Evolutionary conservation across 2,797 vertebrate species (phyloP).

Genomic region (Siniperca undulata): DNA sequence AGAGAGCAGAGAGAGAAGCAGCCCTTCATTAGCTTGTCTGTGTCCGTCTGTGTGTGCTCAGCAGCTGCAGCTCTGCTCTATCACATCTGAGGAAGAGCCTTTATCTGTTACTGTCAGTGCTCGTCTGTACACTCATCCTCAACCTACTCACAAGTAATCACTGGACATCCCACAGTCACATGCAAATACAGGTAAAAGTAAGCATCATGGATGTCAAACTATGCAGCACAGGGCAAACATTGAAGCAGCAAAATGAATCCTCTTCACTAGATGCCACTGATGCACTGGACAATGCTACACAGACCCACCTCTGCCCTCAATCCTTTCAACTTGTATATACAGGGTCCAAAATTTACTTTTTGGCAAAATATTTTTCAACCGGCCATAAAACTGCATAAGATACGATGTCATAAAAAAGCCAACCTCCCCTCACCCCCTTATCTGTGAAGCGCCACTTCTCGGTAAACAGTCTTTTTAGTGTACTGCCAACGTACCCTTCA

Average conservation of each 20-base stretch:
- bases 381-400: too few relatives aligned
- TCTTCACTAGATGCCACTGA: not conserved
- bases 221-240: not conserved
- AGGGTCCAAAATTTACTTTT: too few relatives aligned
- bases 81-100: conserved; percentile 16
- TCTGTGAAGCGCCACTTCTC: too few relatives aligned
- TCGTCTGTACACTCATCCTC: conserved; percentile 18
- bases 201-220: not conserved
- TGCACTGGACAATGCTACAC: too few relatives aligned
- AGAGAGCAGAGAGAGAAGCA: conserved; percentile 29
- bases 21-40: conserved; percentile 39
- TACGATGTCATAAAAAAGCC: too few relatives aligned
- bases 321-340: too few relatives aligned
- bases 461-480: too few relatives aligned
- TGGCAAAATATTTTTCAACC: too few relatives aligned
- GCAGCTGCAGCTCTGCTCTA: conserved; percentile 41
- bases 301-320: not conserved
- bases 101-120: conserved; percentile 36
- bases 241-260: too few relatives aligned
- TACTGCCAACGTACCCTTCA: too few relatives aligned
- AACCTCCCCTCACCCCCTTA: too few relatives aligned
- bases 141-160: not conserved
- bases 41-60: conserved; percentile 15
- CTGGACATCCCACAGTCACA: not conserved
- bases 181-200: not conserved